These are phyloP conservation scores for Pollimyrus isidori DNA, from an alignment of 2,113 vertebrate genomes.

Conservation along the genomic window DNA sequence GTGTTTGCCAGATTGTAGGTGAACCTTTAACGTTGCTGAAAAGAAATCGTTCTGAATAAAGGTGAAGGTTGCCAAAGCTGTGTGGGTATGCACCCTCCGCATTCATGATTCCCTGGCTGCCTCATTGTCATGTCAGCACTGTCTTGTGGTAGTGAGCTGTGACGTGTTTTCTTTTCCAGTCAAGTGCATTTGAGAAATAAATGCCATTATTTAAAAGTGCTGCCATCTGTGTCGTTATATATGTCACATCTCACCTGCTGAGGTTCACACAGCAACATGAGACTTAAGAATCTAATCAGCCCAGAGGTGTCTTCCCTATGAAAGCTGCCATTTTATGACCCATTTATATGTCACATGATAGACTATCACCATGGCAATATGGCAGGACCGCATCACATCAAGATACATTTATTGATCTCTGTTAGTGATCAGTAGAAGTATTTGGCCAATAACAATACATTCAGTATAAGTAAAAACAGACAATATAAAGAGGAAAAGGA, in stretches of 20 bases:
- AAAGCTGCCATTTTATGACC: neutral
- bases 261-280: neutral
- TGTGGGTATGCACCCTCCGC: conserved; percentile 26
- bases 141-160: conserved; percentile 67
- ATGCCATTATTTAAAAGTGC: conserved; percentile 63
- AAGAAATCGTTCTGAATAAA: conserved; percentile 53
- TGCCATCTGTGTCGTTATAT: neutral
- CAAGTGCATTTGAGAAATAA: conserved; percentile 74
- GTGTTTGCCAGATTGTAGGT: conserved; percentile 6
- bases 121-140: conserved; percentile 64
- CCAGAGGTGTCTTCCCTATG: neutral
- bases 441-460: neutral
- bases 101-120: conserved; percentile 46
- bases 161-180: conserved; percentile 61
- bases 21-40: conserved; percentile 16
- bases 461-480: neutral
- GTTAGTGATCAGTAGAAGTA: neutral
- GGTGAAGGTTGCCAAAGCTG: conserved; percentile 46
- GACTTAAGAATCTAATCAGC: neutral
- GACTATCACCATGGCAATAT: neutral
- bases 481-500: neutral
- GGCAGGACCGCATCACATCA: neutral
- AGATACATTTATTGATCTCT: neutral
- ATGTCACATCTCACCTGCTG: neutral
- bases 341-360: neutral